Base-by-base conservation (phyloP, 2,888 invertebrate genomes). In the Watsonalla cultraria region DNA sequence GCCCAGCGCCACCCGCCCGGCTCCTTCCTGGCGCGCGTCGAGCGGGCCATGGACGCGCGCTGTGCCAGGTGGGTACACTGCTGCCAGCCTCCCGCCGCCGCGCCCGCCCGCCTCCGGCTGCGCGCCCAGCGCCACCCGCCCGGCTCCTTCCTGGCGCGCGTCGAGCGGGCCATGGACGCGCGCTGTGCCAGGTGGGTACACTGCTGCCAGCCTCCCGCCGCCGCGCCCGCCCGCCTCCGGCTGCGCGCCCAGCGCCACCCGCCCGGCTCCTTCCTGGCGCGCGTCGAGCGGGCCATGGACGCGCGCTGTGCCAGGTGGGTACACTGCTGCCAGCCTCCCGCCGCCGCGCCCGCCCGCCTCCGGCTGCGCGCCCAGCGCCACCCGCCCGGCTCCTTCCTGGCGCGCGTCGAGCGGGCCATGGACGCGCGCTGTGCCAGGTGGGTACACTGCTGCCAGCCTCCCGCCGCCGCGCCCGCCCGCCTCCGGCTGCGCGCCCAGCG, bases 391-490 rank as follows among this genome's bases (percentile, higher is more conserved):
- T 8, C 37, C 37, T 24, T 24, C 24, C 24, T 95, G 49, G 97
- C 96, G 65, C 95, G 24, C 24, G 24, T 24, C 24, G 24, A 95
- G 91, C 82, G 71, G 98, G 97, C 84, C 98, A 98, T 82, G 95
- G 95, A 68, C 94, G 96, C 60, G 90, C 98, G 68, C 98, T 98
- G 5, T 96, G 96, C 82, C 97, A 98, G 54, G 47, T 94, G 62
- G 77, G 82, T 51, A 80, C 89, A 80, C 85, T 85, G 70, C 76
- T 86, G 76, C 81, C 58, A 78, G 78, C 15, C 94, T 94, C 9
- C 15, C 11, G 0, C 24, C 24, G 11, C 34, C 9, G n/a, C n/a
- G n/a, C n/a, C n/a, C n/a, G n/a, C n/a, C n/a, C n/a, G n/a, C n/a
- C n/a, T n/a, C n/a, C n/a, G n/a, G n/a, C 33, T 7, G 0, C 52